These are phyloP conservation scores for Limenitis camilla DNA, from an alignment of 2,888 invertebrate genomes.

Conservation along the genomic window DNA sequence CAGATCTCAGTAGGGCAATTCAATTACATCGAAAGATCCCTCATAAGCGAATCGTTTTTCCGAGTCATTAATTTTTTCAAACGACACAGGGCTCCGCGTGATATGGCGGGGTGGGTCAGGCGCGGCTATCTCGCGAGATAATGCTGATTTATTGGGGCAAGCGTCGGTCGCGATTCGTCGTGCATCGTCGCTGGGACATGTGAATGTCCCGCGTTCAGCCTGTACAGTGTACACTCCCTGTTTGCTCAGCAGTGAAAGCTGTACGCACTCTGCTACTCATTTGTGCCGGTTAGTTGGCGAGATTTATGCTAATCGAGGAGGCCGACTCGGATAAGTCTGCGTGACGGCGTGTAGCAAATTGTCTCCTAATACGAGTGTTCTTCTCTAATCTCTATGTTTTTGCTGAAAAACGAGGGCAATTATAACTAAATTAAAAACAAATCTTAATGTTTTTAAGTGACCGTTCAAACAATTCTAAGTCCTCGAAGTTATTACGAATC, in stretches of 20 bases:
- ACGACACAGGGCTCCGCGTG: slow-evolving; percentile 69
- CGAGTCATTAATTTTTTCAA: slow-evolving; percentile 75
- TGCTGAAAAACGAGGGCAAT: no score
- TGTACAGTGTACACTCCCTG: slow-evolving; percentile 40
- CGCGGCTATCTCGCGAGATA: slow-evolving; percentile 74
- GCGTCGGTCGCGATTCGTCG: slow-evolving; percentile 70
- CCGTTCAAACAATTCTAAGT: not conserved
- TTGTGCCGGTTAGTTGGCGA: slow-evolving; percentile 71
- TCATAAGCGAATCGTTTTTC: slow-evolving; percentile 76
- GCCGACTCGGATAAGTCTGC: slow-evolving; percentile 65
- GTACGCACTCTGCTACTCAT: slow-evolving; percentile 37
- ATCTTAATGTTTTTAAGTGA: not conserved
- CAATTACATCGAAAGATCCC: slow-evolving; percentile 75
- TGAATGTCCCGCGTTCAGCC: slow-evolving; percentile 42
- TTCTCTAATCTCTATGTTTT: slow-evolving; percentile 44
- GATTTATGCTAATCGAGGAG: slow-evolving; percentile 73
- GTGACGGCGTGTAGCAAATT: slow-evolving; percentile 70
- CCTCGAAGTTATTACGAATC: slow-evolving; percentile 20
- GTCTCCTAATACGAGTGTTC: slow-evolving; percentile 62
- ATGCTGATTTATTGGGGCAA: slow-evolving; percentile 73
- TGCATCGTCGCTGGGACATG: slow-evolving; percentile 45
- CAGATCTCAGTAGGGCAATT: slow-evolving; percentile 69
- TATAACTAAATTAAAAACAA: not conserved
- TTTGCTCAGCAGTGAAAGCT: slow-evolving; percentile 40
- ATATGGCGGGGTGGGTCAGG: slow-evolving; percentile 51